Evolutionary conservation across 2,888 invertebrate species (phyloP), one percentile per base, ranked within the genome.

Genomic region (Xestia c-nigrum): DNA sequence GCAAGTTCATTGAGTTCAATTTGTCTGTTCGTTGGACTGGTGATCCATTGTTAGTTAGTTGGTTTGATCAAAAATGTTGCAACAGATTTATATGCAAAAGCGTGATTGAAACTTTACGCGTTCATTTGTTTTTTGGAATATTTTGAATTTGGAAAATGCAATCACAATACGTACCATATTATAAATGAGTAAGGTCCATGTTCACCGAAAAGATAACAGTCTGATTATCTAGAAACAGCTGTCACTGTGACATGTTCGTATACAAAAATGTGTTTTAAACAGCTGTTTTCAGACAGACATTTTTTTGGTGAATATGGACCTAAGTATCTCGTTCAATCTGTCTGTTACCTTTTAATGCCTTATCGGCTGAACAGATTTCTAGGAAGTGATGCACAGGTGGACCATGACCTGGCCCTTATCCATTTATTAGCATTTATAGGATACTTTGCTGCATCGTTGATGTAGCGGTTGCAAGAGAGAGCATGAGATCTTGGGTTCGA

Each of bases 1-100:
- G 71, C 72, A 69, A 84, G 71, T 84, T 79, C 55, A 73, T 55
- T 64, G 64, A 70, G 79, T 74, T 78, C 63, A 78, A 83, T 83
- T 74, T 83, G 65, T 83, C 59, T 47, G 68, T 74, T 74, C 55
- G 40, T 50, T 77, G 77, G 43, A 69, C 59, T 47, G 68, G 38
- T 80, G 65, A 64, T 75, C 9, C 64, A 61, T 70, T 59, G 24
- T 55, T 61, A 59, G 24, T 55, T 61, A 59, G 72, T 43, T 65
- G 43, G 19, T 57, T 64, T 80, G 38, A 59, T 52, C 16, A 24
- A 57, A 67, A 67, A 9, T 21, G 21, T 3, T 21, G 21, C 38
- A 52, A 10, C n/a, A 14, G 31, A 40, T 52, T 16, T 24, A 0
- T 6, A 43, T 64, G n/a, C 43, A 52, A 46, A 3, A 10, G 19